Evolutionary conservation across 2,797 vertebrate genomes (phyloP), one percentile per base, ranked within the genome.

Genomic region (Gobio occitaniae): DNA sequence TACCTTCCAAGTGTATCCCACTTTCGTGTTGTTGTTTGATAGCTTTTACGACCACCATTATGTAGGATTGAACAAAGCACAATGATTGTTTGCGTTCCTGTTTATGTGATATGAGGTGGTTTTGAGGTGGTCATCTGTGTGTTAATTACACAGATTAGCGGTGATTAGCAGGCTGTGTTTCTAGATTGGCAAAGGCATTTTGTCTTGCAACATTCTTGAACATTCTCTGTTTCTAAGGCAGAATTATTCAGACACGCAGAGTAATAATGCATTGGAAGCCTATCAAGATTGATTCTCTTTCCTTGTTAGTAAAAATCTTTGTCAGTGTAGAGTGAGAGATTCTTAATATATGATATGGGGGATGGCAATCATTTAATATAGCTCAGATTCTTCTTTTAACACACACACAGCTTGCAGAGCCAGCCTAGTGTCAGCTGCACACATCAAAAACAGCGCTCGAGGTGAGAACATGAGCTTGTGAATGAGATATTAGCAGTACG

Each of bases 381-480:
- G 89, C 88, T 88, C 84, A 85, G 86, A 86, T 88, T 90, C 92
- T 15, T 71, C 68, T 72, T 83, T 65, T 65, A 74, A 82, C 91
- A 89, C 92, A 95, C 95, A 96, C 94, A 92, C 94, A 95, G 96
- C 95, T 96, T 96, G 95, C 94, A 92, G 93, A 89, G 94, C 93
- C 94, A 89, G 95, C 94, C 95, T 94, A 93, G 95, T 94, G 96
- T 96, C 96, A 95, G 87, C 93, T 93, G 95, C 91, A 94, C 95
- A 96, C 95, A 97, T 97, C 96, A 97, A 97, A 97, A 95, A 93
- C 95, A 95, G 95, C 92, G 93, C 95, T 96, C 96, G 96, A 94
- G 95, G 95, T 95, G 85, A 89, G 89, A 96, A 96, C 93, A 93
- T 91, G 93, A 96, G 95, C 96, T 95, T 95, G 94, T 95, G 96